phyloP scores from a whole-genome alignment of 2,888 invertebrate species.

The Cryptosula pallasiana region DNA sequence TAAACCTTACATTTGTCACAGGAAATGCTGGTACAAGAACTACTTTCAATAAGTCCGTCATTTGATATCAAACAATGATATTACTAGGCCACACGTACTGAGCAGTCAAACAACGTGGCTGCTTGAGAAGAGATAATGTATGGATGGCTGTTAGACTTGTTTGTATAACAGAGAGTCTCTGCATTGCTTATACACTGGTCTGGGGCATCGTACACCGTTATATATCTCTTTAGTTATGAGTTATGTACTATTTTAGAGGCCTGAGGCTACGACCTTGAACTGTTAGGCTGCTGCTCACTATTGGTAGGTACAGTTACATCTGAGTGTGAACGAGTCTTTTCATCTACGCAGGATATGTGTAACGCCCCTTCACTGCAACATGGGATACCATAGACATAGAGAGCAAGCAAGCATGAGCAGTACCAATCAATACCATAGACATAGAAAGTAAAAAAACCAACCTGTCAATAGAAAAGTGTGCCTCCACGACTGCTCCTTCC shows the following conservation, averaged over 20 bases:
- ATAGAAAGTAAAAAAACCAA: neutral
- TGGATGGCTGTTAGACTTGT: too few relatives aligned
- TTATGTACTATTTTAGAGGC: neutral
- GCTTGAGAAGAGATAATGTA: too few relatives aligned
- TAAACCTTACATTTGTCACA: too few relatives aligned
- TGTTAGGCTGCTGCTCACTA: neutral
- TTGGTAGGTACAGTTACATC: neutral
- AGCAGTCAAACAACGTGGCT: too few relatives aligned
- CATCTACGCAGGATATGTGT: conserved; percentile 5
- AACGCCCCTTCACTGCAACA: neutral
- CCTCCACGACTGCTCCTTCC: neutral
- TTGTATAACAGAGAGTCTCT: too few relatives aligned
- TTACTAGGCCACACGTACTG: too few relatives aligned
- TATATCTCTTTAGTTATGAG: neutral
- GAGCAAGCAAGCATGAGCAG: neutral
- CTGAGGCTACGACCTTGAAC: neutral
- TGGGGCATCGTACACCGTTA: neutral
- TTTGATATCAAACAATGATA: too few relatives aligned
- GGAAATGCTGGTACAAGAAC: too few relatives aligned
- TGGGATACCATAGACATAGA: neutral
- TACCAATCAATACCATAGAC: neutral
- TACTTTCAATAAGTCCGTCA: too few relatives aligned
- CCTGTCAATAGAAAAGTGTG: neutral
- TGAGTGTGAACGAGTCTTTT: neutral
- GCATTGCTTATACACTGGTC: too few relatives aligned